These are phyloP conservation scores for Neolamprologus modestus DNA, from an alignment of 2,113 vertebrate genomes.

Conservation along the genomic window DNA sequence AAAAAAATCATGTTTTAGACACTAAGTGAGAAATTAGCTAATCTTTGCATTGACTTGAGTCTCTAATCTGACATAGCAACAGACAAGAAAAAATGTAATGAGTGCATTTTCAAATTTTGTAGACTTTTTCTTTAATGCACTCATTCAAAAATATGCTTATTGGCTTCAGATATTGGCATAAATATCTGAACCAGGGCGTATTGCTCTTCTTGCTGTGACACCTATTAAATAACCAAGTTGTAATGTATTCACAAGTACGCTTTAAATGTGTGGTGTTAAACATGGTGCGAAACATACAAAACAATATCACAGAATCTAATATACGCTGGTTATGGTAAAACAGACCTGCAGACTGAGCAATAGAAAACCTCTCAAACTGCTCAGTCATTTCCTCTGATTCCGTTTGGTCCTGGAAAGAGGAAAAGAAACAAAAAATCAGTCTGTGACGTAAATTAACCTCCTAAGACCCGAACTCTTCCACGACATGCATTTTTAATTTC, in stretches of 20 bases:
- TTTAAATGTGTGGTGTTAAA: background rate
- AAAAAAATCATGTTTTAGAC: background rate
- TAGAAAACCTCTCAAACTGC: background rate
- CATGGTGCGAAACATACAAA: background rate
- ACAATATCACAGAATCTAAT: background rate
- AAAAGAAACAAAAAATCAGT: background rate
- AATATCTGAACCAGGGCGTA: background rate
- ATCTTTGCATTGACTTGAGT: background rate
- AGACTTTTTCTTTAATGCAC: background rate
- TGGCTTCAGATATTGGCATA: background rate
- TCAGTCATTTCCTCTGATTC: background rate
- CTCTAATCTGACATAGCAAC: background rate
- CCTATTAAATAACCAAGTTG: background rate
- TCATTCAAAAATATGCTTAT: background rate
- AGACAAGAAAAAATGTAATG: background rate
- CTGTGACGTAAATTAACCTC: background rate
- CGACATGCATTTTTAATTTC: rapidly evolving
- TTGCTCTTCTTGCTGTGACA: background rate
- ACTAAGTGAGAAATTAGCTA: background rate
- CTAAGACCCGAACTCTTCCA: background rate
- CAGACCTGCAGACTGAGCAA: slow-evolving; percentile 2
- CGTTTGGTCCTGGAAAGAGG: slow-evolving; percentile 17
- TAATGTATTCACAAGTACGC: background rate
- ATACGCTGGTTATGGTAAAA: background rate
- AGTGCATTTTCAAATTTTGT: background rate